A percentile compares a stretch with the other conserved stretches of the same genome.
Evolutionary conservation across 1,140 invertebrate species (phyloP).

Genomic region (Diorhabda carinulata): DNA sequence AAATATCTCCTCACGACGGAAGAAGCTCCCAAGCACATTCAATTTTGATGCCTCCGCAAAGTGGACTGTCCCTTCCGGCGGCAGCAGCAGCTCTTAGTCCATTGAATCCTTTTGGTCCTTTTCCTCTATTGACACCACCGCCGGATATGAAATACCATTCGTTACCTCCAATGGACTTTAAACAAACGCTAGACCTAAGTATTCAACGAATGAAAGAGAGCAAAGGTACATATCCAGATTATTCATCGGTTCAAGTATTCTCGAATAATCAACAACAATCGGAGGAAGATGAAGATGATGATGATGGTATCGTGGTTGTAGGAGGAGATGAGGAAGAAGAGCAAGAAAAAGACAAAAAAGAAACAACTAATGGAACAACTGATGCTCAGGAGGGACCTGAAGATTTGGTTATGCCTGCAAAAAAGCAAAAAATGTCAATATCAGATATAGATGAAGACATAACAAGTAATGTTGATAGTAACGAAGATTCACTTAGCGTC

Average conservation of each 20-base stretch:
- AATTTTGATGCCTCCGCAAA: constrained; percentile 68
- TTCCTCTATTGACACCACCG: constrained; percentile 69
- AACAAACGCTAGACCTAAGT: constrained; percentile 53
- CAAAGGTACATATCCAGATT: constrained; percentile 49
- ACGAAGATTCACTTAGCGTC: constrained; percentile 66
- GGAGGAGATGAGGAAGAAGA: constrained; percentile 61
- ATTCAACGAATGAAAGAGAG: constrained; percentile 62
- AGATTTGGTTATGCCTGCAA: constrained; percentile 62
- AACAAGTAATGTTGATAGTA: constrained; percentile 65
- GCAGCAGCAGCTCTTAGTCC: constrained; percentile 59
- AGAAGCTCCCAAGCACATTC: constrained; percentile 82
- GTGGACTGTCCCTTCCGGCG: constrained; percentile 56
- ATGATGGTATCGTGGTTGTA: constrained; percentile 60
- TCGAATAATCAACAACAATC: constrained; percentile 45
- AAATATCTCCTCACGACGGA: constrained; percentile 90
- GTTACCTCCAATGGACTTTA: constrained; percentile 62
- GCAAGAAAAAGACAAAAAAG: constrained; percentile 28
- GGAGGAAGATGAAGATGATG: constrained; percentile 55
- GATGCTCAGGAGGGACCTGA: constrained; percentile 55
- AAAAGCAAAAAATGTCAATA: constrained; percentile 57
- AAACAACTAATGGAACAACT: constrained; percentile 33
- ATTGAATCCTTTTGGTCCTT: constrained; percentile 69
- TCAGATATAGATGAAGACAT: constrained; percentile 65
- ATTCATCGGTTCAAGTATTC: constrained; percentile 39
- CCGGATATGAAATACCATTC: constrained; percentile 65